phyloP scores from a whole-genome alignment of 2,888 invertebrate species.

The Tanypteryx hageni region DNA sequence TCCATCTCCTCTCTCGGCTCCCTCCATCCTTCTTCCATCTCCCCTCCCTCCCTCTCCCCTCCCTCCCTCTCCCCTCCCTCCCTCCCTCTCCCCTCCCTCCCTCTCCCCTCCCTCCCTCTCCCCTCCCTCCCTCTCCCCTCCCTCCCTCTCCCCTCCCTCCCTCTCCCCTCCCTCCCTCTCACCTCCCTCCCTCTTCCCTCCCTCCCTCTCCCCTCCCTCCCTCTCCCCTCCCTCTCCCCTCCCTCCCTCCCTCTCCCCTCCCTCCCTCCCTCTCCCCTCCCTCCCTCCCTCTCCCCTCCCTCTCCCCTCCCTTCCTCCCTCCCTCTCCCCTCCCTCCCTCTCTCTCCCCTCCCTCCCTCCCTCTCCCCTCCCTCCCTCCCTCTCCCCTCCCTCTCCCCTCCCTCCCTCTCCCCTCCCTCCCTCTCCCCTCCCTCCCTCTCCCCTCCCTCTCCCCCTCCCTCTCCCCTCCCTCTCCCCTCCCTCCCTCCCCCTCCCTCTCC shows the following conservation, averaged over 20 bases:
- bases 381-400: background rate
- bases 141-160: background rate
- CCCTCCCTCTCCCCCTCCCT: background rate
- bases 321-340: background rate
- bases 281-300: background rate
- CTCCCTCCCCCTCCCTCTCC: background rate
- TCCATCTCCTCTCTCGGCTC: background rate
- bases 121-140: background rate
- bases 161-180: background rate
- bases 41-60: too few species aligned
- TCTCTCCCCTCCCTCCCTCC: background rate
- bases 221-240: background rate
- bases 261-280: background rate
- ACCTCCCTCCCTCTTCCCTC: background rate
- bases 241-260: background rate
- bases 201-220: background rate
- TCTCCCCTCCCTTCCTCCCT: background rate
- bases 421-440: background rate
- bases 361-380: background rate
- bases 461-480: background rate
- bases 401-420: too few species aligned
- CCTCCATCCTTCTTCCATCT: background rate
- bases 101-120: background rate
- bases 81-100: background rate
- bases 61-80: background rate